phyloP scores from a whole-genome alignment of 2,888 invertebrate species.

The Lepetodrilus schrolli region DNA sequence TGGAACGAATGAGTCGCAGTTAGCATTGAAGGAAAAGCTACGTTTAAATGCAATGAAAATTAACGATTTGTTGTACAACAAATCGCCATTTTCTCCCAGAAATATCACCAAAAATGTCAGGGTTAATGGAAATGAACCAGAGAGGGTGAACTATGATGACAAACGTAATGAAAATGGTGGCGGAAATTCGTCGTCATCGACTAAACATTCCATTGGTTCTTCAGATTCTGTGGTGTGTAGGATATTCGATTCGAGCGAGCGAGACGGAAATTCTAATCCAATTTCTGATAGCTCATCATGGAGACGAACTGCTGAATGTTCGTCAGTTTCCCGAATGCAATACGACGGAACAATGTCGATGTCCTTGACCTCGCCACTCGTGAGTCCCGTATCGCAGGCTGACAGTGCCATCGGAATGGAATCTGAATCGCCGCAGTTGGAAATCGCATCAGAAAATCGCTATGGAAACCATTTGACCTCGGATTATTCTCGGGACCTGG shows the following conservation, averaged over 20 bases:
- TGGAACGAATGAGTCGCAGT: not conserved
- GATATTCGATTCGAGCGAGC: not conserved
- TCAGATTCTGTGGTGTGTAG: not conserved
- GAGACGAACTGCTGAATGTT: not conserved
- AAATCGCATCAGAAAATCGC: constrained; percentile 37
- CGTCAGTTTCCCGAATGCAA: not conserved
- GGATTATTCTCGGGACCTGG: too few relatives aligned
- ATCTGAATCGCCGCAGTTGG: constrained; percentile 54
- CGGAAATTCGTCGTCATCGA: not conserved
- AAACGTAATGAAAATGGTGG: not conserved
- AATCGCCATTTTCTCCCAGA: constrained; percentile 33
- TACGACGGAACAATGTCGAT: not conserved
- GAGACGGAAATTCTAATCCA: not conserved
- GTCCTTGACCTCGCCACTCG: constrained; percentile 3
- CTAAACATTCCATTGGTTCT: not conserved
- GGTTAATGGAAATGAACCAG: not conserved
- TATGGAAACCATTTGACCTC: not conserved
- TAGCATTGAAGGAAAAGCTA: constrained; percentile 3
- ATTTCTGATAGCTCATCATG: not conserved
- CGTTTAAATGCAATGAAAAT: constrained; percentile 39
- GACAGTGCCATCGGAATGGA: constrained; percentile 63
- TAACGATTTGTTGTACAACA: constrained; percentile 42
- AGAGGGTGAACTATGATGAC: not conserved
- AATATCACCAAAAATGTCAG: not conserved
- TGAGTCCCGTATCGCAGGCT: constrained; percentile 51